Base-by-base conservation (phyloP, 2,888 invertebrate genomes). In the Ophion costatus region DNA sequence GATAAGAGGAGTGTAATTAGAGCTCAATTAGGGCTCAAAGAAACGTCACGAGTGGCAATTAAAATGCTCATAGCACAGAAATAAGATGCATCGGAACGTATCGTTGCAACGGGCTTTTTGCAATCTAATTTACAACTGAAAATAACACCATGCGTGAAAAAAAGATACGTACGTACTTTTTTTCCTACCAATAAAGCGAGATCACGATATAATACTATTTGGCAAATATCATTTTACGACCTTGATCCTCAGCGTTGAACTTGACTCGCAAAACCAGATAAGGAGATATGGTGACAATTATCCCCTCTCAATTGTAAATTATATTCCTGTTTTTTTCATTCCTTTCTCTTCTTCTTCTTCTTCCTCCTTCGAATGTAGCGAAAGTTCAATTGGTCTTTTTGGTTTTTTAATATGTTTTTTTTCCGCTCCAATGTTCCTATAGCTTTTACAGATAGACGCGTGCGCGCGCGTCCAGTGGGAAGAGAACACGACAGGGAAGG, bases 241-340 rank as follows among this genome's bases (percentile, higher is more conserved):
- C 85, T 76, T 83, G 75, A 75, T 59, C 63, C 64, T 76, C 64
- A 57, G 63, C 66, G 71, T 67, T 85, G 82, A 85, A 85, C 85
- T 85, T 85, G 85, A 85, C 84, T 76, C 73, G 38, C 76, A 45
- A 66, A 38, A 24, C 29, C 56, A 71, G 82, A 85, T 85, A 82
- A 82, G 64, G 38, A 78, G 63, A 79, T 71, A 66, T 33, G 59
- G 24, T 66, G 82, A 67, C 82, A 77, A 82, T 67, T 77, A 71
- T 73, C 61, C 70, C 66, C 57, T 61, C 70, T 69, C 42, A n/a
- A 59, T 29, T 38, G 61, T 7, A 20, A 56, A 77, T 82, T 61
- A 64, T 70, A 20, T 69, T 76, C 33, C 11, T 9, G 45, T 56
- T 70, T 45, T 70, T 61, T 38, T 45, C 66, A 51, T 10, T 38